Conservation (phyloP, 2,797 vertebrate genomes). For the Mastacembelus armatus region DNA sequence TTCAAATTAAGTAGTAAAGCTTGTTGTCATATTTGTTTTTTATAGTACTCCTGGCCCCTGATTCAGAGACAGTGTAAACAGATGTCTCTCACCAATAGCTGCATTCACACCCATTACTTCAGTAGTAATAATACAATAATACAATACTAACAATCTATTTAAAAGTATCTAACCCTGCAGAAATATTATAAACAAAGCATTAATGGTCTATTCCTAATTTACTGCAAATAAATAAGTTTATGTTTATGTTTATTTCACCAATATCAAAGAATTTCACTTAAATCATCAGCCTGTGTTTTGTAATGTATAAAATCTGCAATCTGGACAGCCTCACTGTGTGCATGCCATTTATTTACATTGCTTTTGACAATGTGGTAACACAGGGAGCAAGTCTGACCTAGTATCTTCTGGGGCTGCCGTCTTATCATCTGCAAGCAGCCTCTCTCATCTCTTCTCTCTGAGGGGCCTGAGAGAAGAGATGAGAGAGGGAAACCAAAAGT, state of each 20-base stretch:
- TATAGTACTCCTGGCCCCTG: no score
- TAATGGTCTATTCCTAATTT: no score
- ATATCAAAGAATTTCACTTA: no score
- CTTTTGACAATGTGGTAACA: constrained; percentile 4
- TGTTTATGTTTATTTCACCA: no score
- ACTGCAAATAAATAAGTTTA: not conserved
- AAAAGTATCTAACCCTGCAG: no score
- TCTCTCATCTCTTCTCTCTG: no score
- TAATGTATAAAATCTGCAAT: not conserved
- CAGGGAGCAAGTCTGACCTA: constrained; percentile 17
- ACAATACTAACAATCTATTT: not conserved
- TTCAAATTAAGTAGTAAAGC: not conserved
- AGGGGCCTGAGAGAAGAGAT: no score
- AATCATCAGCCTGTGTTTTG: not conserved
- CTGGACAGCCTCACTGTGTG: not conserved
- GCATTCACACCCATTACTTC: not conserved
- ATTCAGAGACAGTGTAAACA: no score
- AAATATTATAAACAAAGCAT: no score
- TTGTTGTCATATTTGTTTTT: no score
- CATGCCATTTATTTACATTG: not conserved
- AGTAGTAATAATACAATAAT: not conserved
- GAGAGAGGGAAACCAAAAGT: constrained; percentile 44
- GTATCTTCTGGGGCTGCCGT: constrained; percentile 39
- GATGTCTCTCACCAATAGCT: no score
- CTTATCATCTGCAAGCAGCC: constrained; percentile 76